Evolutionary conservation across 2,888 invertebrate species (phyloP).

Genomic region (Athripsodes cinereus): DNA sequence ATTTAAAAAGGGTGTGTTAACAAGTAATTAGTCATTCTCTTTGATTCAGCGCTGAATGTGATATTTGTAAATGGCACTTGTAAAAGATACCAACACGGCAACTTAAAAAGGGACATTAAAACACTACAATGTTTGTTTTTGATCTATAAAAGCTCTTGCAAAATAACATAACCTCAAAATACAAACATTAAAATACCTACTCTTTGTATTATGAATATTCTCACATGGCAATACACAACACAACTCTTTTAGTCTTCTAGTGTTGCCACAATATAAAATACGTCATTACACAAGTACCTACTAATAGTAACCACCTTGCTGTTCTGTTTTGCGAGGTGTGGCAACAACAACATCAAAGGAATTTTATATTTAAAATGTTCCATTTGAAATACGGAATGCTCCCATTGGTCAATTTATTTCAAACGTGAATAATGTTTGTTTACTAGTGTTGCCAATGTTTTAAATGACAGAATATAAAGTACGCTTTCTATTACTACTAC

Average conservation of each 20-base stretch:
- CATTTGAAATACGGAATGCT: neutral
- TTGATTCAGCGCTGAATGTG: neutral
- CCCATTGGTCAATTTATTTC: constrained; percentile 1
- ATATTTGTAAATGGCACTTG: neutral
- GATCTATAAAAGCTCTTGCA: neutral
- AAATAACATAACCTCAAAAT: neutral
- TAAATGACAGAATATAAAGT: no score
- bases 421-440: neutral
- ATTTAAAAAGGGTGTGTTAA: neutral
- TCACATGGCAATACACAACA: no score
- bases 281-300: no score
- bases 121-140: neutral
- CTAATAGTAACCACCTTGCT: no score
- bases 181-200: no score
- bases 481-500: no score
- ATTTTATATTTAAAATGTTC: neutral
- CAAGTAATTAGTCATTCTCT: neutral
- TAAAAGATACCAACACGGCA: neutral
- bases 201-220: no score
- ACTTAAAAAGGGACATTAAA: no score
- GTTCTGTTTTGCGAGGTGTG: neutral
- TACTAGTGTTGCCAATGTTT: no score
- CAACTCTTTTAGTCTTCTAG: no score
- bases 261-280: no score
- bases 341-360: neutral